A percentile compares a stretch with the other conserved stretches of the same genome.
Evolutionary conservation across 2,113 vertebrate species (phyloP).

Genomic region (Heteronetta atricapilla): DNA sequence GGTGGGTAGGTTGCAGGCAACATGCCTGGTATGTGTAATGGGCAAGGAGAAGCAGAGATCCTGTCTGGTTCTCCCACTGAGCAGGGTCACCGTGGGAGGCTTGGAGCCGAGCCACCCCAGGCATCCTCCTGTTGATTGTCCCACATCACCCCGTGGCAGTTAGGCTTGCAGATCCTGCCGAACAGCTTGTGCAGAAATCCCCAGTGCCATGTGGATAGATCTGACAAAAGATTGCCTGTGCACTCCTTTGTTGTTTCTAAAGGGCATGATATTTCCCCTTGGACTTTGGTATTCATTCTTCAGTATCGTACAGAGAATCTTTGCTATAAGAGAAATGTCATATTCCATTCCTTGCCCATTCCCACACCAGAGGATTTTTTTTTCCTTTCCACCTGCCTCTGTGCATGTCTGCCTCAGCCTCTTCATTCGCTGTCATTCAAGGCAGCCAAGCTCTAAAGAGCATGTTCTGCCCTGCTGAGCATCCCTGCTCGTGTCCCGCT

Average conservation of each 20-base stretch:
- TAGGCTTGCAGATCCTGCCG: not conserved
- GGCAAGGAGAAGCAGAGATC: not conserved
- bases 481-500: not conserved
- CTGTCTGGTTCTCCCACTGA: not conserved
- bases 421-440: slow-evolving; percentile 29
- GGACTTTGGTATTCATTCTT: slow-evolving; percentile 51
- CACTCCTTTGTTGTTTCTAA: slow-evolving; percentile 52
- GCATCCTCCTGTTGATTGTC: not conserved
- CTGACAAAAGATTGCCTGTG: slow-evolving; percentile 52
- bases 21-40: accelerated
- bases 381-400: slow-evolving; percentile 41
- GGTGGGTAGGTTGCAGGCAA: not conserved
- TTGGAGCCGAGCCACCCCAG: not conserved
- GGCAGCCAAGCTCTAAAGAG: slow-evolving; percentile 55
- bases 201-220: not conserved
- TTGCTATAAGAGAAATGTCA: slow-evolving; percentile 62
- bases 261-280: slow-evolving; percentile 67
- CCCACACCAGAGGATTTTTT: slow-evolving; percentile 26
- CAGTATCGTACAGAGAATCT: slow-evolving; percentile 41
- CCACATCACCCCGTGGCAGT: not conserved
- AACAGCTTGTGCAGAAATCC: slow-evolving; percentile 34
- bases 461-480: slow-evolving; percentile 63
- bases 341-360: slow-evolving; percentile 30
- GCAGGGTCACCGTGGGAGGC: not conserved
- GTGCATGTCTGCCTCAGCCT: not conserved